Base-by-base conservation (phyloP, 1,140 invertebrate species). In the Ectropis grisescens region DNA sequence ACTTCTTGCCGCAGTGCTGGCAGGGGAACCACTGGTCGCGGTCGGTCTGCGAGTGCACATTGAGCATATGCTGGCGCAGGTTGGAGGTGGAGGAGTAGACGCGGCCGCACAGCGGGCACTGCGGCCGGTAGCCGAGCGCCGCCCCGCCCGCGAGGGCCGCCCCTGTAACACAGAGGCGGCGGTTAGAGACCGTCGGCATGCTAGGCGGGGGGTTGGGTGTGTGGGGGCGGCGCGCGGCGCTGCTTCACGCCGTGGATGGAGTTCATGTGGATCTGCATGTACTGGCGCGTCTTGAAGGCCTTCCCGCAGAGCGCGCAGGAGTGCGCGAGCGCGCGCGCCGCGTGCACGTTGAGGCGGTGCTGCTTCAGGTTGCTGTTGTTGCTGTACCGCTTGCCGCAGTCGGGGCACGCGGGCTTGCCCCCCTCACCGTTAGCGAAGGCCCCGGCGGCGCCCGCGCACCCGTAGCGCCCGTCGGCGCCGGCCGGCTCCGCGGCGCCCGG, bases 261-360 rank as follows among this genome's bases (percentile, higher is more conserved):
- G 47, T 89, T 80, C 62, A 88, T 72, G 61, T 90, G 89, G 68
- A 89, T 89, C 64, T 89, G 85, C 43, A 90, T 84, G 58, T 90
- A 90, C 64, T 90, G 88, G 64, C 88, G 88, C 31, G 88, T 89
- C 71, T 89, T 89, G 82, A 89, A 90, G 52, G 84, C 84, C 60
- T 89, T 88, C 60, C 62, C 82, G 75, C 89, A 90, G 37, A 88
- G 81, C 49, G 86, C 82, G 65, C 89, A 90, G 32, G 82, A 79
- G 59, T 87, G 86, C 52, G 87, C 86, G 52, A 85, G 84, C 32
- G 86, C 87, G 48, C 85, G 87, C 37, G 88, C 85, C 30, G 88
- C 87, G 78, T 90, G 89, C 46, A 90, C 87, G 78, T 90, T 90
- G 41, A 88, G 85, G 50, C 90, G 88, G 81, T 91, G 89, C 64